These are phyloP conservation scores for Sipunculus nudus DNA, from an alignment of 2,888 invertebrate species.

Conservation along the genomic window DNA sequence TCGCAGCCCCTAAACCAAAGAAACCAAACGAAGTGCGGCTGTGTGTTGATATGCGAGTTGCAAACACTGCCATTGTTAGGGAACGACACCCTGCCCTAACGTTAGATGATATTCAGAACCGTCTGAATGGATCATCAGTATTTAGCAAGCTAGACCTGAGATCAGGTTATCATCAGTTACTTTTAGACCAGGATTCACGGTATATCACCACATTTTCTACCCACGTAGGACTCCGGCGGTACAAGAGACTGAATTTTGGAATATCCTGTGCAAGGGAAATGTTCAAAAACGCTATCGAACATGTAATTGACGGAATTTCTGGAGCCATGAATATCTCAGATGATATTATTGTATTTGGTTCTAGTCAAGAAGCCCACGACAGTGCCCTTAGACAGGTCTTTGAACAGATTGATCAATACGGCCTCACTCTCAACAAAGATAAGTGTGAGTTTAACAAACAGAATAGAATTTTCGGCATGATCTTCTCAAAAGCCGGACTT, in stretches of 20 bases:
- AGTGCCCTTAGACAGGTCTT: background rate
- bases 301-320: conserved; percentile 10
- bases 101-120: conserved; percentile 9
- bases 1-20: conserved; percentile 12
- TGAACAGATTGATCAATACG: conserved; percentile 19
- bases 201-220: conserved; percentile 34
- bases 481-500: conserved; percentile 14
- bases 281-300: conserved; percentile 17
- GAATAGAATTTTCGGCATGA: conserved; percentile 1
- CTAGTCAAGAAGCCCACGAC: conserved; percentile 8
- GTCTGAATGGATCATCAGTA: conserved; percentile 16
- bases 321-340: conserved; percentile 19
- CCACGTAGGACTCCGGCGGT: conserved; percentile 26
- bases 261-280: conserved; percentile 16
- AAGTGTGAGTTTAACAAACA: conserved; percentile 22
- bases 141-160: conserved; percentile 17
- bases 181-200: conserved; percentile 14
- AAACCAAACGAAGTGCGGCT: conserved; percentile 34
- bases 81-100: conserved; percentile 13
- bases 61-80: conserved; percentile 38
- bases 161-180: conserved; percentile 12
- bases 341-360: conserved; percentile 24
- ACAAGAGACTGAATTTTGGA: conserved; percentile 30
- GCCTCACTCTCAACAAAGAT: conserved; percentile 21
- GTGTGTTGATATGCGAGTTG: conserved; percentile 43